Percentiles rank a stretch among this genome's conserved stretches.
Evolutionary conservation across 1,140 invertebrate genomes (phyloP).

Genomic region (Bombus difficillimus): DNA sequence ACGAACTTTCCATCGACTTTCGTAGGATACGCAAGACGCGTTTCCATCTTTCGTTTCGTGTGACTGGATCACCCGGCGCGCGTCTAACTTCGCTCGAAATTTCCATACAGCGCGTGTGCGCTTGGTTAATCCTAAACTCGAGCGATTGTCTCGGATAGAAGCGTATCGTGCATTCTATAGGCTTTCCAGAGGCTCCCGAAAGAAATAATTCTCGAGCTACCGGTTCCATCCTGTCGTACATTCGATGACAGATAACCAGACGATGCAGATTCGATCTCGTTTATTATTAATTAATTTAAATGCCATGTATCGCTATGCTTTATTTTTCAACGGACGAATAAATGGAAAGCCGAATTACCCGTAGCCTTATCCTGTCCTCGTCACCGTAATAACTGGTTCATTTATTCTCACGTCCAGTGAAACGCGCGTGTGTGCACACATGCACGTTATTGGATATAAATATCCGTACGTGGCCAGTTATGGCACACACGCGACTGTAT

Average conservation of each 20-base stretch:
- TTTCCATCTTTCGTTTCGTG: background rate
- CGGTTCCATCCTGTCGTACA: too few species aligned
- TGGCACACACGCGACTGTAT: conserved; percentile 22
- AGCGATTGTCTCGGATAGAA: background rate
- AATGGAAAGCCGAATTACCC: too few species aligned
- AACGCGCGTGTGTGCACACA: too few species aligned
- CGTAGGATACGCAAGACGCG: background rate
- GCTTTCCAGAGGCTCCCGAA: background rate
- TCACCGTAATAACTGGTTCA: conserved; percentile 1
- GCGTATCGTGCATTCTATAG: background rate
- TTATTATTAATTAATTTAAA: too few species aligned
- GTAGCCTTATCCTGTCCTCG: too few species aligned
- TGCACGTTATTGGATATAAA: conserved; percentile 30
- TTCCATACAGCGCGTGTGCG: background rate
- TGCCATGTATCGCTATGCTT: too few species aligned
- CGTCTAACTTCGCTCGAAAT: background rate
- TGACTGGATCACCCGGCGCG: background rate
- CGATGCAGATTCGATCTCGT: too few species aligned
- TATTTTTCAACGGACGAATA: too few species aligned
- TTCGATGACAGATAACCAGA: too few species aligned
- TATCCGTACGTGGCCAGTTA: conserved; percentile 18
- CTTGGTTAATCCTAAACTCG: background rate
- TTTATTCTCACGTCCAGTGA: background rate
- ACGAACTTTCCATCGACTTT: background rate
- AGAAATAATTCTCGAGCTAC: background rate